Evolutionary conservation across 1,140 invertebrate genomes (phyloP).

Genomic region (Drosophila simulans): DNA sequence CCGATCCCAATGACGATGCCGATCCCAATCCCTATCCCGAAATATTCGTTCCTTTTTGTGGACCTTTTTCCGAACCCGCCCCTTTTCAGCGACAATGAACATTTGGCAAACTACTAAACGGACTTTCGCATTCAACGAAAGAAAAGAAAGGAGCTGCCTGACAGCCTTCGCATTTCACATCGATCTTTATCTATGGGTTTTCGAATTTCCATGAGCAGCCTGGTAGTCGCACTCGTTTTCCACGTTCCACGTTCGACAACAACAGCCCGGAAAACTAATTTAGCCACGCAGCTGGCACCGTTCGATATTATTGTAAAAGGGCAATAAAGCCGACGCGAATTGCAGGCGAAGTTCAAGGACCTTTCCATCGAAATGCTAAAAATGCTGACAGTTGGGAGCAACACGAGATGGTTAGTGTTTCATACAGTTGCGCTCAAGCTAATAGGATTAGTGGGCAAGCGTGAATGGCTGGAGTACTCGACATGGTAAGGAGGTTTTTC

Average conservation of each 20-base stretch:
- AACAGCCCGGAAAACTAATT: conserved; percentile 21
- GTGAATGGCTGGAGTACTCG: neutral
- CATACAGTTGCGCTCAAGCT: neutral
- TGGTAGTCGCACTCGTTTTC: conserved; percentile 15
- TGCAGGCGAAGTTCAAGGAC: conserved; percentile 51
- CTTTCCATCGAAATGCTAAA: conserved; percentile 25
- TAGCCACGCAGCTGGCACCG: conserved; percentile 22
- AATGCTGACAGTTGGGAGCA: conserved; percentile 40
- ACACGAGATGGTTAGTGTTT: conserved; percentile 22
- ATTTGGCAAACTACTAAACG: conserved; percentile 24
- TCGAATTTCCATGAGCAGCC: conserved; percentile 32
- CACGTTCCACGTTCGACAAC: conserved; percentile 2
- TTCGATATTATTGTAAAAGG: conserved; percentile 18
- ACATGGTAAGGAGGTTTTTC: no score
- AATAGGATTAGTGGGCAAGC: neutral
- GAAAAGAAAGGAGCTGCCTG: conserved; percentile 3
- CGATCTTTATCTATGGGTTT: conserved; percentile 44
- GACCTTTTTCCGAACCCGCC: neutral
- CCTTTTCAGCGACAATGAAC: conserved; percentile 8
- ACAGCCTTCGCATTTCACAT: conserved; percentile 19
- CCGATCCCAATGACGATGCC: neutral
- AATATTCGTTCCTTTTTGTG: neutral
- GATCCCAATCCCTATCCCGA: neutral
- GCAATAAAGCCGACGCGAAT: conserved; percentile 27
- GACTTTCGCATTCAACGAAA: conserved; percentile 10